Base-by-base conservation (phyloP, 2,888 invertebrate genomes). In the Syrphus vitripennis region DNA sequence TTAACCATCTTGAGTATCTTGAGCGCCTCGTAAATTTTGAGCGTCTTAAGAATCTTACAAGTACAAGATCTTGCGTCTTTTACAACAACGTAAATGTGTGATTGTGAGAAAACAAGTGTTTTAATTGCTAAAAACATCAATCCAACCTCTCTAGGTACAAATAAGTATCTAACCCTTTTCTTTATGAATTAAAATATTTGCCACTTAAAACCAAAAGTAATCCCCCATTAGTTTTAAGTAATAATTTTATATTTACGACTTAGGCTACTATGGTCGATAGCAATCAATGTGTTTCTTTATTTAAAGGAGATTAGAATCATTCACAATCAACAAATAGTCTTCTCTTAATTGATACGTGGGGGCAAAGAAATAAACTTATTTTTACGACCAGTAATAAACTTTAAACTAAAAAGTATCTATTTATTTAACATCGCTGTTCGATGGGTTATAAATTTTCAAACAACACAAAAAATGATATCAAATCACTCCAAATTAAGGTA, bases 361-460 rank as follows among this genome's bases (percentile, higher is more conserved):
- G 42, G 67, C 45, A 67, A 57, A 45, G 34, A 57, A 65, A 79
- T 72, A 72, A 79, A 79, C 63, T 34, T 45, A 48, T 71, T 78
- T n/a, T 78, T 55, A 78, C 63, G 78, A 78, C 31, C 34, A 12
- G n/a, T 45, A 61, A 71, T 78, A 63, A 78, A 78, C 40, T 63
- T 48, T 26, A 34, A 63, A 34, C 29, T 6, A 14, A 7, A 29
- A 59, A 42, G 31, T 42, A 21, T 34, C 26, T 57, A 67, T 67
- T 48, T 50, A 34, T 67, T 65, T 21, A 65, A 45, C 29, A 65
- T 65, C 14, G n/a, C 29, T 65, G 50, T 45, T 65, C 65, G 45
- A 65, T 45, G 31, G 12, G 45, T 45, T 31, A 65, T 65, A 65
- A 65, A 65, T 65, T 65, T 4, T 19, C 40, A 2, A 31, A 57